Conservation (phyloP, 2,888 invertebrate genomes). For the Globia sparganii region DNA sequence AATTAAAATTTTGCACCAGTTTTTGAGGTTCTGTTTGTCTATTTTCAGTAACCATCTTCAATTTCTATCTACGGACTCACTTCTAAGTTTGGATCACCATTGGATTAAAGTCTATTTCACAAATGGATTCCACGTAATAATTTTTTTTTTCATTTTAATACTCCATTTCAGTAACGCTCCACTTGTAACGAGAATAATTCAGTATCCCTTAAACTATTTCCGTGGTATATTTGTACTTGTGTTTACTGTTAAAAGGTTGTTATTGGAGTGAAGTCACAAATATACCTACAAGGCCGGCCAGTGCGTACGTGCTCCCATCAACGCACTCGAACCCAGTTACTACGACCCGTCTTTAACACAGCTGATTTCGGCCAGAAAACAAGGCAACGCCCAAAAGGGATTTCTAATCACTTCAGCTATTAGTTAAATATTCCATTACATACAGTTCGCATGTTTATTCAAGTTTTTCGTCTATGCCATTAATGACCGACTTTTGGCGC, state of each 20-base stretch:
- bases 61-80: background rate
- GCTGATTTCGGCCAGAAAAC: slow-evolving; percentile 44
- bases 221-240: slow-evolving; percentile 27
- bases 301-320: slow-evolving; percentile 79
- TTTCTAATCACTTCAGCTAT: slow-evolving; percentile 66
- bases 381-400: slow-evolving; percentile 44
- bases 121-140: slow-evolving; percentile 2
- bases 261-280: slow-evolving; percentile 64
- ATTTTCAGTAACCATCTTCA: background rate
- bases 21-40: background rate
- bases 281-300: slow-evolving; percentile 68
- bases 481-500: slow-evolving; percentile 46
- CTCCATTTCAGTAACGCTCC: slow-evolving; percentile 29
- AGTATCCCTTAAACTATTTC: slow-evolving; percentile 46
- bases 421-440: slow-evolving; percentile 64
- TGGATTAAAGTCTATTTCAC: slow-evolving; percentile 1
- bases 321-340: slow-evolving; percentile 68
- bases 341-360: slow-evolving; percentile 57
- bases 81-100: slow-evolving; percentile 2
- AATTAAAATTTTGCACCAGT: background rate
- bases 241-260: slow-evolving; percentile 53
- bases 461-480: slow-evolving; percentile 42
- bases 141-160: slow-evolving; percentile 3
- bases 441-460: slow-evolving; percentile 40
- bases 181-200: slow-evolving; percentile 22